Conservation (phyloP, 1,140 invertebrate species). For the Trichogramma pretiosum region DNA sequence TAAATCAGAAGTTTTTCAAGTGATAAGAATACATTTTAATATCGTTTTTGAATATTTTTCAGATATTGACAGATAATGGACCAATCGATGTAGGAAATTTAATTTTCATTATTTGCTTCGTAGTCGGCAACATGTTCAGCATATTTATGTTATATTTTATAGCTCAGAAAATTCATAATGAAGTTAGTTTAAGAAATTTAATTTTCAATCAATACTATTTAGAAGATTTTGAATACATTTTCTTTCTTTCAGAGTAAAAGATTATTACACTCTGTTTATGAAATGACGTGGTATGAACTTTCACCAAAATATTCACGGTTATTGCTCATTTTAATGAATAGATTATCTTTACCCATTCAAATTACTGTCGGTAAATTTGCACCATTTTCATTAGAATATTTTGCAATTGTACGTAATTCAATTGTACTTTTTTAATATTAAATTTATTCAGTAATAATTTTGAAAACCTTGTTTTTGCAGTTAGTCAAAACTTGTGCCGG, state of each 20-base stretch:
- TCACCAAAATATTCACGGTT: conserved; percentile 28
- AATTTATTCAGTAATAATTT: conserved; percentile 26
- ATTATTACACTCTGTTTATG: conserved; percentile 27
- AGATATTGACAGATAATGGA: conserved; percentile 3
- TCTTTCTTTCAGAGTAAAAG: conserved; percentile 1
- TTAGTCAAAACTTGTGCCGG: background rate
- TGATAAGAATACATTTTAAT: background rate
- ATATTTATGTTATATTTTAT: conserved; percentile 16
- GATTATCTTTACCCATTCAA: conserved; percentile 23
- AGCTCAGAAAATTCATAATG: conserved; percentile 11
- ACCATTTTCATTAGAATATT: conserved; percentile 39
- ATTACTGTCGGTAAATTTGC: conserved; percentile 44
- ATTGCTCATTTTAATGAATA: conserved; percentile 30
- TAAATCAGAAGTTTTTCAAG: background rate
- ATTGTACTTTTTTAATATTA: conserved; percentile 9
- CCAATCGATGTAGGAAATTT: background rate
- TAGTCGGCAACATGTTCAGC: conserved; percentile 2
- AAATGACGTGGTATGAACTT: conserved; percentile 36
- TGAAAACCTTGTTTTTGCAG: background rate
- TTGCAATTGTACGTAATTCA: conserved; percentile 35
- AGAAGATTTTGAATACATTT: conserved; percentile 10
- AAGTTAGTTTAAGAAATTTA: background rate
- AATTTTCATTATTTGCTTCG: conserved; percentile 3
- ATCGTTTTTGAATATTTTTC: background rate
- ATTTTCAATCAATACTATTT: no score